Conservation (phyloP, 1,140 invertebrate species). For the Bursaphelenchus mucronatus region DNA sequence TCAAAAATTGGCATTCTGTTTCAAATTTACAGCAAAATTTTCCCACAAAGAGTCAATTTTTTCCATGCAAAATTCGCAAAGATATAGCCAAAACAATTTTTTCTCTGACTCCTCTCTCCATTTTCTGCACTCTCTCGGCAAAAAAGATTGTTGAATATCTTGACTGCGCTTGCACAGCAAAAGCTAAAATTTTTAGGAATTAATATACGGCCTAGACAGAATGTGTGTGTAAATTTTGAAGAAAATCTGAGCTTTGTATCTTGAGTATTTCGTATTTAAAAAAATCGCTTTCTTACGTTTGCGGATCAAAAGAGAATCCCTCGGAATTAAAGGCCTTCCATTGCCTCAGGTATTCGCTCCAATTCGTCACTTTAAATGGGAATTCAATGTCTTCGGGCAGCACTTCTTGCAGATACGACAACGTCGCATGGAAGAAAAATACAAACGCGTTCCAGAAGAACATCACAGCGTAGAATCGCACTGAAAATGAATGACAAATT, state of each 20-base stretch:
- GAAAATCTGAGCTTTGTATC: too few relatives aligned
- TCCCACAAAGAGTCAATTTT: not conserved
- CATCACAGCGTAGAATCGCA: too few relatives aligned
- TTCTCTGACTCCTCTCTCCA: too few relatives aligned
- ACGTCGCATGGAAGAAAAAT: not conserved
- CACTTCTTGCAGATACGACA: not conserved
- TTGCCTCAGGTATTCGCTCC: not conserved
- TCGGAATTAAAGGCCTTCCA: slow-evolving; percentile 9
- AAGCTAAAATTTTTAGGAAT: too few relatives aligned
- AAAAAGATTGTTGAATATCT: too few relatives aligned
- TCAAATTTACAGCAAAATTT: not conserved
- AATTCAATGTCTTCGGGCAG: slow-evolving; percentile 17
- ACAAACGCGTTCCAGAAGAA: not conserved
- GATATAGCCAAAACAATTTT: too few relatives aligned
- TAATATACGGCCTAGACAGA: too few relatives aligned
- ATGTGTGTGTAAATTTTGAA: too few relatives aligned
- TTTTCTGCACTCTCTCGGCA: too few relatives aligned
- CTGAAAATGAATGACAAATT: too few relatives aligned
- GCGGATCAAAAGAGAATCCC: slow-evolving; percentile 16
- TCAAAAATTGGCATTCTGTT: not conserved
- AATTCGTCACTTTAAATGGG: slow-evolving; percentile 12
- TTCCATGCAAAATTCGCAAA: too few relatives aligned
- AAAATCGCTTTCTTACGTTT: not conserved
- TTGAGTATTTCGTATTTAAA: not conserved
- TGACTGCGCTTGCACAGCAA: too few relatives aligned